Percentiles rank a stretch among this genome's conserved stretches.
These are phyloP conservation scores for Geotrypetes seraphini DNA, from an alignment of 2,797 vertebrate genomes.

Conservation along the genomic window DNA sequence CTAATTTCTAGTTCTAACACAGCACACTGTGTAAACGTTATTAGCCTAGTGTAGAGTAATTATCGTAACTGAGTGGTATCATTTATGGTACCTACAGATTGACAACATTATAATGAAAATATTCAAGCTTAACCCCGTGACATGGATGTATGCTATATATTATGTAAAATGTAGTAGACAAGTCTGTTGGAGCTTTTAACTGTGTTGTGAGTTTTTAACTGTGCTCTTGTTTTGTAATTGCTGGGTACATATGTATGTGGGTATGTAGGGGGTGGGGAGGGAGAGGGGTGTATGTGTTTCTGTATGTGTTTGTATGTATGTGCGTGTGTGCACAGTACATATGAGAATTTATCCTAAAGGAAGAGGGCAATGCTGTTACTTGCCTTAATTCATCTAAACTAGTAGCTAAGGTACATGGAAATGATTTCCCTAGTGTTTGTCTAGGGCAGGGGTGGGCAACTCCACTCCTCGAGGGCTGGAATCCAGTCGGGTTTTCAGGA, in stretches of 20 bases:
- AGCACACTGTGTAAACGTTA: too few species aligned
- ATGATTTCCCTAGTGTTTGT: too few species aligned
- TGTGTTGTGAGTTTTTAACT: conserved; percentile 38
- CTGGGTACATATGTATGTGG: conserved; percentile 23
- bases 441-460: too few species aligned
- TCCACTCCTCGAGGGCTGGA: too few species aligned
- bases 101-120: too few species aligned
- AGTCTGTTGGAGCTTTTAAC: conserved; percentile 37
- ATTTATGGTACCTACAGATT: conserved; percentile 35
- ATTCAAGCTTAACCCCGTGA: too few species aligned
- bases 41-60: conserved; percentile 36
- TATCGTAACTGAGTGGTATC: conserved; percentile 40
- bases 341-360: conserved; percentile 55
- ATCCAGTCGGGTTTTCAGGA: too few species aligned
- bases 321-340: conserved; percentile 22
- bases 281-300: conserved; percentile 12
- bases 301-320: conserved; percentile 23
- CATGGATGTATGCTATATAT: conserved; percentile 31
- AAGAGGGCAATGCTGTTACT: conserved; percentile 50
- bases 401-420: too few species aligned
- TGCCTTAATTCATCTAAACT: conserved; percentile 40
- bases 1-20: too few species aligned
- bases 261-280: too few species aligned
- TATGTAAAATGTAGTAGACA: conserved; percentile 37
- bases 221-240: conserved; percentile 37